Base-by-base conservation (phyloP, 2,888 invertebrate genomes). In the Tipula confusa region DNA sequence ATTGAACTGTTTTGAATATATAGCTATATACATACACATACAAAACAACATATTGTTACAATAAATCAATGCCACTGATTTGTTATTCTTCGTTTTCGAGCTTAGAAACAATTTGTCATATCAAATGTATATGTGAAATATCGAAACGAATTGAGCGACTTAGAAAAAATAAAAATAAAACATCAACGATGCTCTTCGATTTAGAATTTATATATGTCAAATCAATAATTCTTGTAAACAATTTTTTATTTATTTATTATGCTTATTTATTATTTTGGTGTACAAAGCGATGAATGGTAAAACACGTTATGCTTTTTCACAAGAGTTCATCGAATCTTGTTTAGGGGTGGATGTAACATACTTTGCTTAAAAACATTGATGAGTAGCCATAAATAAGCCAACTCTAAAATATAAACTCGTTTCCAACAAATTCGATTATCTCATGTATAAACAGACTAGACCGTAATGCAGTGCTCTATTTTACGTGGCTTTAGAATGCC, bases 41-140 rank as follows among this genome's bases (percentile, higher is more conserved):
- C 43, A 15, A 11, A 24, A 64, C 64, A 64, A 64, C 64, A 64
- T 64, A 24, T 9, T 64, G 64, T 48, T 24, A 9, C 24, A 64
- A 64, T 64, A 64, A 64, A 64, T 64, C 64, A 64, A 24, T 24
- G 64, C 2, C 9, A 64, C 13, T 64, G 64, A 64, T 64, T 18
- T 64, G 24, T 64, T 64, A 24, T 64, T 64, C 64, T 64, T 64
- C 64, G 64, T 24, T 64, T 64, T 64, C 64, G 24, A 24, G 64
- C 64, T 64, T 64, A 64, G 64, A 64, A 64, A 64, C 64, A 18
- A 64, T 64, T 64, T 64, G 64, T 64, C 64, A 64, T 24, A 64
- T 64, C 64, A 64, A 64, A 64, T 64, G 24, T 24, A n/a, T n/a
- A n/a, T 64, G 64, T 64, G 64, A 64, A 64, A 64, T 64, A 64